Evolutionary conservation across 1,140 invertebrate genomes (phyloP).

Genomic region (Wasmannia auropunctata): DNA sequence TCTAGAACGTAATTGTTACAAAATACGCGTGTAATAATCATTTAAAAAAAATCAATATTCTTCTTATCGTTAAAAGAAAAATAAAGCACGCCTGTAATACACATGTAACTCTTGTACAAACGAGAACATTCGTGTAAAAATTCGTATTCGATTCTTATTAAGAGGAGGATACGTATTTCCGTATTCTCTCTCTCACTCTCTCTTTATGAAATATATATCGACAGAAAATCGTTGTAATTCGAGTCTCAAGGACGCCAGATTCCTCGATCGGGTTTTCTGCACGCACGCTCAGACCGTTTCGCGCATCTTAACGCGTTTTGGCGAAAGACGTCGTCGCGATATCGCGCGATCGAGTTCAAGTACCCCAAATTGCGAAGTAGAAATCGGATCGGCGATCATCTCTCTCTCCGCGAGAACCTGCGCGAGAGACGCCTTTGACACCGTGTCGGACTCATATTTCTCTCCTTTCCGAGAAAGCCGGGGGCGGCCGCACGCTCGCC

Average conservation of each 20-base stretch:
- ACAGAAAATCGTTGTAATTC: neutral
- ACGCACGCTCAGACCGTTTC: neutral
- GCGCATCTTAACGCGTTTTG: neutral
- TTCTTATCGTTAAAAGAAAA: neutral
- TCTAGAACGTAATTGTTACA: neutral
- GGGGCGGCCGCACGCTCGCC: slow-evolving; percentile 46
- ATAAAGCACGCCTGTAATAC: neutral
- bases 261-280: neutral
- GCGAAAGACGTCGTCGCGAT: neutral
- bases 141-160: neutral
- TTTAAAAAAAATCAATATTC: neutral
- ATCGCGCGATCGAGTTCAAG: slow-evolving; percentile 21
- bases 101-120: neutral
- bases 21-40: neutral
- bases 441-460: slow-evolving; percentile 63
- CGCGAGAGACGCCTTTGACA: slow-evolving; percentile 49
- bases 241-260: slow-evolving; percentile 5
- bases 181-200: no score
- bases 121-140: neutral
- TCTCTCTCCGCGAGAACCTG: neutral
- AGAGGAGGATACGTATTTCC: neutral
- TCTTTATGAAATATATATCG: neutral
- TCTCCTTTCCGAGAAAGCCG: slow-evolving; percentile 68
- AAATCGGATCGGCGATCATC: slow-evolving; percentile 23
- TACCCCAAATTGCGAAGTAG: neutral